These are phyloP conservation scores for Colinus virginianus DNA, from an alignment of 2,113 vertebrate genomes.

Conservation along the genomic window DNA sequence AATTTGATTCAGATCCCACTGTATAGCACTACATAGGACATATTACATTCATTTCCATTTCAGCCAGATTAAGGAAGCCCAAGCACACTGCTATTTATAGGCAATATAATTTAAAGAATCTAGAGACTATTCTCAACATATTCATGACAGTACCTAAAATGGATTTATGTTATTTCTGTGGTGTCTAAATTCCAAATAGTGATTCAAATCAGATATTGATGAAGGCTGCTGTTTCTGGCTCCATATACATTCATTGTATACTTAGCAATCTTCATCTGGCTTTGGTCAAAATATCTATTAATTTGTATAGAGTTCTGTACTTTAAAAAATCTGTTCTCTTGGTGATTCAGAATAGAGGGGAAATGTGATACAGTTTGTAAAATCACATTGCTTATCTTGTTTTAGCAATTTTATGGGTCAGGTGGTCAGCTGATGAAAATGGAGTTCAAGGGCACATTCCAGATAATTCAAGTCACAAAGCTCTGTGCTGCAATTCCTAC, in stretches of 20 bases:
- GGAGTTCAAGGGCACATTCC: neutral
- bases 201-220: neutral
- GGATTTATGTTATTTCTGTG: neutral
- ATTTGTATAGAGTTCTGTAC: neutral
- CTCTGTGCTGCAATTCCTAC: neutral
- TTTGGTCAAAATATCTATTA: neutral
- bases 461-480: neutral
- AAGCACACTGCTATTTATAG: neutral
- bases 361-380: neutral
- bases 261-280: neutral
- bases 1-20: neutral
- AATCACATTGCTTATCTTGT: neutral
- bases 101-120: neutral
- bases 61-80: neutral
- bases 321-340: fast-evolving
- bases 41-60: neutral
- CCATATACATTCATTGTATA: neutral
- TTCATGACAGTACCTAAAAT: neutral
- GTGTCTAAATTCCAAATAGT: neutral
- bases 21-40: neutral
- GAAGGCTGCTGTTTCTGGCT: neutral
- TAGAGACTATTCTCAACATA: neutral
- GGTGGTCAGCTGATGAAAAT: neutral
- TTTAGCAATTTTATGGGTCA: neutral
- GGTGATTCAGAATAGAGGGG: fast-evolving